Evolutionary conservation across 2,113 vertebrate species (phyloP), one percentile per base, ranked within the genome.

Genomic region (Equus przewalskii): DNA sequence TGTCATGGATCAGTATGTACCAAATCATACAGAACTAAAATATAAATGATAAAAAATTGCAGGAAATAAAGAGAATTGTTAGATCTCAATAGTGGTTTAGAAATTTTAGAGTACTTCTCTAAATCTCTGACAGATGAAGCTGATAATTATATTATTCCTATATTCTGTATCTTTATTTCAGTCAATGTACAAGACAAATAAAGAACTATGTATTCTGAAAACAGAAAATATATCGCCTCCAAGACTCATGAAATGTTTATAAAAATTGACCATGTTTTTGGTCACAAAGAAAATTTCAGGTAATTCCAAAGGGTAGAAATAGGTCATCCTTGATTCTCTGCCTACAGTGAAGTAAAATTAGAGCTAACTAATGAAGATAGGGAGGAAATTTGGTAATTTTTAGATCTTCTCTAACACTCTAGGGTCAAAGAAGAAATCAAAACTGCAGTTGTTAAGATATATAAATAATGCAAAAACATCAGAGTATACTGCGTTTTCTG

Each of bases 161-260:
- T 22, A 73, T 64, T 69, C 70, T 80, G 1, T 79, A 65, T 91
- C 94, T 96, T 94, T 82, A 94, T 79, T 95, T 97, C 46, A 85
- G 2, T 65, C 92, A 49, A 92, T 36, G 14, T 49, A 78, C 5
- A 91, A 58, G 89, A 60, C n/a, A 91, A 94, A 56, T 14, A 73
- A 94, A 56, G 18, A 73, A 33, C 9, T 78, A 7, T 65, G 3
- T 90, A n/a, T 70, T 92, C 76, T 97, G 19, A 70, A 88, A 94
- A 91, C 26, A 90, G 64, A 87, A 83, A 87, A 65, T 92, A 7
- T 6, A 41, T 83, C 5, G 73, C 91, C 16, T 90, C 54, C 14
- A 33, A 69, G 60, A 86, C 49, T 78, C 49, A 73, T 70, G 56
- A 94, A 92, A 89, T 62, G 5, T 75, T 81, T 84, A 79, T 67